phyloP scores from a whole-genome alignment of 2,113 vertebrate genomes.

The Pituophis catenifer region DNA sequence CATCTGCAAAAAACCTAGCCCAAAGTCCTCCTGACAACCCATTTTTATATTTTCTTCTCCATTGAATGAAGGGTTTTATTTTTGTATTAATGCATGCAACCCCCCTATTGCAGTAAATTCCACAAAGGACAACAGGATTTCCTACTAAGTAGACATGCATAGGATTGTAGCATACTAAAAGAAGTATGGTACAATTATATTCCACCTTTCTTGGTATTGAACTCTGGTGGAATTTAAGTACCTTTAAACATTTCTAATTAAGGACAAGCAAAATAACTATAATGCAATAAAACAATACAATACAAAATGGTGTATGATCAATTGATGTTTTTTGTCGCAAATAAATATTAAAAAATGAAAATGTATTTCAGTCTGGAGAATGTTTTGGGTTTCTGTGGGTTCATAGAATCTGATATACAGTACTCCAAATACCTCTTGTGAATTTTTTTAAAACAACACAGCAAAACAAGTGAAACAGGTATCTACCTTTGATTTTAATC shows the following conservation, averaged over 20 bases:
- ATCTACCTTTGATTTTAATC: not conserved
- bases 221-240: not conserved
- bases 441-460: not conserved
- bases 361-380: rapidly evolving
- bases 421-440: not conserved
- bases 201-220: not conserved
- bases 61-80: not conserved
- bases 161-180: not conserved
- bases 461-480: not conserved
- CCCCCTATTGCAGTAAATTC: not conserved
- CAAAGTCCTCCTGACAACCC: not conserved
- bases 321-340: not conserved
- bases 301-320: not conserved
- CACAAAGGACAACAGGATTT: not conserved
- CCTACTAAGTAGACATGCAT: not conserved
- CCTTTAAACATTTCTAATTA: not conserved
- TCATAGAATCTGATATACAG: not conserved
- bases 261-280: not conserved
- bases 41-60: not conserved
- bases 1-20: not conserved
- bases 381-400: not conserved
- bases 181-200: not conserved
- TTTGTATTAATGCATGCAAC: not conserved
- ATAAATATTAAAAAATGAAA: rapidly evolving
- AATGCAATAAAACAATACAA: not conserved